Conservation (phyloP, 2,113 vertebrate genomes). For the Myotis yumanensis region DNA sequence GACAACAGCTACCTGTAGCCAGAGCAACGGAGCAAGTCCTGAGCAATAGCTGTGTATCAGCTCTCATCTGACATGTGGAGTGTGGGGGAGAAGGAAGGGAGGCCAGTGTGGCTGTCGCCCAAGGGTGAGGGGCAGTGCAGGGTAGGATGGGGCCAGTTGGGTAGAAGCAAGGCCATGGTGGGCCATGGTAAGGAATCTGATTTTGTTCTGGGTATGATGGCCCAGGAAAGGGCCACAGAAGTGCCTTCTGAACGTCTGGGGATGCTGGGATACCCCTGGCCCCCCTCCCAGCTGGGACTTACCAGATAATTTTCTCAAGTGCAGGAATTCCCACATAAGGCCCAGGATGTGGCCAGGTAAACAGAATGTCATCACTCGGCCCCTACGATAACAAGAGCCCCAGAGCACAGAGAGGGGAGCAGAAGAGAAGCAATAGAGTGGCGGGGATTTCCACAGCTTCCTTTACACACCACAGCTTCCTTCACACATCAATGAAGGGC, state of each 20-base stretch:
- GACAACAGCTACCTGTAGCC: too few relatives aligned
- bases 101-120: neutral
- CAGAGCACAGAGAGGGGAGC: neutral
- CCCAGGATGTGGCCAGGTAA: neutral
- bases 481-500: neutral
- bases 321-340: neutral
- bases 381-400: neutral
- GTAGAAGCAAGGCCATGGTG: neutral
- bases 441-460: neutral
- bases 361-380: neutral
- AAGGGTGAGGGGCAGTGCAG: too few relatives aligned
- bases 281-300: neutral
- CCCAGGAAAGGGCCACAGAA: neutral
- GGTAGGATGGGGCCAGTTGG: neutral
- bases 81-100: neutral
- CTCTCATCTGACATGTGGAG: neutral
- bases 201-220: neutral
- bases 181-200: neutral
- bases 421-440: accelerated
- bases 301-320: neutral
- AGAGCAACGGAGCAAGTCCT: neutral
- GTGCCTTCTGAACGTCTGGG: neutral
- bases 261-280: neutral
- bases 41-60: neutral
- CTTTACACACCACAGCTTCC: neutral